Evolutionary conservation across 2,113 vertebrate genomes (phyloP).

Genomic region (Holacanthus passer): DNA sequence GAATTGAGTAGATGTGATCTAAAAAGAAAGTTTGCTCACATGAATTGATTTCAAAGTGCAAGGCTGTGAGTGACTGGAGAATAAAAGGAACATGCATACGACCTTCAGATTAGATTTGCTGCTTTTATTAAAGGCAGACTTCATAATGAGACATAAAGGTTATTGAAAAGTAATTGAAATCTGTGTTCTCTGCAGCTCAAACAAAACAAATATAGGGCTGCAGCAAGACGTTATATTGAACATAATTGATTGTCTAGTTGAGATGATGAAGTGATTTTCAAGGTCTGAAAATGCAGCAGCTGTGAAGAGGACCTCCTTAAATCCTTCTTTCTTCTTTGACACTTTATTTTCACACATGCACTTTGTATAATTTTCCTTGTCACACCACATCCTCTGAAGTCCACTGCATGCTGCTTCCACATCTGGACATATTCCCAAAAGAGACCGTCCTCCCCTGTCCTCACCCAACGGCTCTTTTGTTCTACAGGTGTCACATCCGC

Average conservation of each 20-base stretch:
- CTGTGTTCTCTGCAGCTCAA: neutral
- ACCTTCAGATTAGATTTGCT: neutral
- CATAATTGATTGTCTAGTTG: neutral
- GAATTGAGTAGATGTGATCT: neutral
- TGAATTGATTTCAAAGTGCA: neutral
- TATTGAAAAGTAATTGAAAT: neutral
- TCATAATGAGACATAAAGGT: conserved; percentile 6
- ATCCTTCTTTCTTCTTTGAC: neutral
- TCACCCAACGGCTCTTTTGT: conserved; percentile 33
- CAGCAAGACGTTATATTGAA: neutral
- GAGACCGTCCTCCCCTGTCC: neutral
- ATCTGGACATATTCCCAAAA: conserved; percentile 23
- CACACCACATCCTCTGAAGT: too few species aligned
- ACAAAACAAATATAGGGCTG: neutral
- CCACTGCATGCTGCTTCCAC: neutral
- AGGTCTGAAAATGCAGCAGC: neutral
- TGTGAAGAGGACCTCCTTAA: neutral
- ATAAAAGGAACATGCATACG: neutral
- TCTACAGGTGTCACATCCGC: conserved; percentile 29
- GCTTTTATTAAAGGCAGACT: neutral
- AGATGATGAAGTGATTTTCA: neutral
- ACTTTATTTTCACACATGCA: neutral
- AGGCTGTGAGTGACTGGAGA: neutral
- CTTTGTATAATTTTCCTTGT: too few species aligned
- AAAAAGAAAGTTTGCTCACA: neutral